Conservation (phyloP, 1,140 invertebrate species). For the Anadara kagoshimensis region DNA sequence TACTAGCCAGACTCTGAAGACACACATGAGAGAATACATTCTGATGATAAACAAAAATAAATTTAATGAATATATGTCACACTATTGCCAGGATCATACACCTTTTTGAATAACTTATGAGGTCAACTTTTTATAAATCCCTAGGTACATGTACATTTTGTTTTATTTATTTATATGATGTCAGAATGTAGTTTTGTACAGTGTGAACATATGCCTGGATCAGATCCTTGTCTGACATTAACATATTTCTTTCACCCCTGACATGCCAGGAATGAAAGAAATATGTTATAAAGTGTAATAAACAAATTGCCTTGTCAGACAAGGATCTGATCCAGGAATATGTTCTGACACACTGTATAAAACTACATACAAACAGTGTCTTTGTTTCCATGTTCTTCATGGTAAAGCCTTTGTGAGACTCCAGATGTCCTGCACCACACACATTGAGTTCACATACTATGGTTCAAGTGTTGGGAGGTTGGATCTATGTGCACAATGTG, state of each 20-base stretch:
- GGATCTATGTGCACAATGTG: constrained; percentile 14
- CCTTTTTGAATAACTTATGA: too few relatives aligned
- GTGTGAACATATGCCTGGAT: background rate
- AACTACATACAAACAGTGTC: background rate
- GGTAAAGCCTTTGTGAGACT: constrained; percentile 5
- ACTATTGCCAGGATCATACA: constrained; percentile 5
- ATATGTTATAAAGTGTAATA: constrained; percentile 3
- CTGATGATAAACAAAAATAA: too few relatives aligned
- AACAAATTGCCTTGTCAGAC: too few relatives aligned
- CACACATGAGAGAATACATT: too few relatives aligned
- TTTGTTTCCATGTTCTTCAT: constrained; percentile 8
- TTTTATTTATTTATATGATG: constrained; percentile 4
- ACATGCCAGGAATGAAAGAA: background rate
- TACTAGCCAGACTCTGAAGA: too few relatives aligned
- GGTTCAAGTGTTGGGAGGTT: constrained; percentile 1
- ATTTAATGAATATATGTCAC: too few relatives aligned
- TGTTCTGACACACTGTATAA: constrained; percentile 10
- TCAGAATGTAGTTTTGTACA: background rate
- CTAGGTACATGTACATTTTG: constrained; percentile 9
- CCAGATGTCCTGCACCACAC: constrained; percentile 11
- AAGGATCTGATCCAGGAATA: too few relatives aligned
- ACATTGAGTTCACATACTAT: constrained; percentile 14
- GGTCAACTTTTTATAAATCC: constrained; percentile 1
- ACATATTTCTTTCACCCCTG: constrained; percentile 4
- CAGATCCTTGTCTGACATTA: too few relatives aligned